Conservation (phyloP, 2,113 vertebrate genomes). For the Takifugu flavidus region DNA sequence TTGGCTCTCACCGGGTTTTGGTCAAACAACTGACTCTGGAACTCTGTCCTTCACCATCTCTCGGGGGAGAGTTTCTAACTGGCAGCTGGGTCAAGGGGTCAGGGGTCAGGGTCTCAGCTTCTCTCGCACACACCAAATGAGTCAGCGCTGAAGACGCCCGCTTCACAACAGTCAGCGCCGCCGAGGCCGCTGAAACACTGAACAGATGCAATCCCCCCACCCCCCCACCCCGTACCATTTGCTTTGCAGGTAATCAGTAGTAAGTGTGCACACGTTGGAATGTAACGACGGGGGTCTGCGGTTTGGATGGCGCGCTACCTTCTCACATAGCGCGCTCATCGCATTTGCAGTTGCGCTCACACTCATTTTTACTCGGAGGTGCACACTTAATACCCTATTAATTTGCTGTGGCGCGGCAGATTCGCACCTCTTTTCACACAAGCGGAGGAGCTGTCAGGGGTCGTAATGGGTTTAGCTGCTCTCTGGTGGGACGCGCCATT, state of each 20-base stretch:
- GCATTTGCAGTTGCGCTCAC: slow-evolving; percentile 44
- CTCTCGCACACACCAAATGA: slow-evolving; percentile 34
- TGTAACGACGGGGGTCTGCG: slow-evolving; percentile 41
- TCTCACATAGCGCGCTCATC: slow-evolving; percentile 42
- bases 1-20: slow-evolving; percentile 12
- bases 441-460: slow-evolving; percentile 49
- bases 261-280: slow-evolving; percentile 46
- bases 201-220: slow-evolving; percentile 42
- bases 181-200: slow-evolving; percentile 50
- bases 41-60: slow-evolving; percentile 38
- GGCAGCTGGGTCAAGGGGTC: slow-evolving; percentile 47
- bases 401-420: slow-evolving; percentile 54
- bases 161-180: slow-evolving; percentile 39
- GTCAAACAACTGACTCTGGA: slow-evolving; percentile 56
- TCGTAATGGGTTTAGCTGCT: slow-evolving; percentile 57
- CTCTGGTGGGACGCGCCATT: slow-evolving; percentile 32
- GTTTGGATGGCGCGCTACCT: slow-evolving; percentile 33
- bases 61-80: slow-evolving; percentile 41
- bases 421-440: slow-evolving; percentile 55
- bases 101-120: slow-evolving; percentile 54
- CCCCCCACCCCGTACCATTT: slow-evolving; percentile 20
- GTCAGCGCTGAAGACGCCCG: slow-evolving; percentile 43
- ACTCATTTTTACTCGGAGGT: slow-evolving; percentile 47
- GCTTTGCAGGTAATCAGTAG: slow-evolving; percentile 57
- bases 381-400: slow-evolving; percentile 55